Evolutionary conservation across 1,140 invertebrate genomes (phyloP), one percentile per base, ranked within the genome.

Genomic region (Cotesia glomerata): DNA sequence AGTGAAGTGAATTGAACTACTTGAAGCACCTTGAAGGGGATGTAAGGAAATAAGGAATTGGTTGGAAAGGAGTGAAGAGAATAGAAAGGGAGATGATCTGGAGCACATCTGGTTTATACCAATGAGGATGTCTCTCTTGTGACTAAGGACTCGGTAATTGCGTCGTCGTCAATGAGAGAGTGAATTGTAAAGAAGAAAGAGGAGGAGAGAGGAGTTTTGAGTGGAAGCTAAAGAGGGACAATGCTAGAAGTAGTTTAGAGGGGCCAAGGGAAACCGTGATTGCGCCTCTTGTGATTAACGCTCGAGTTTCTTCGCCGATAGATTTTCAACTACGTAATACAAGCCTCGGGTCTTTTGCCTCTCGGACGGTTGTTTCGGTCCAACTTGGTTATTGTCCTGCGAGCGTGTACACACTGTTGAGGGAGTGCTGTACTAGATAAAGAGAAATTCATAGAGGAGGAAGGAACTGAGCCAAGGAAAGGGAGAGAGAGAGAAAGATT

Each of bases 81-180:
- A 58, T 13, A 69, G 65, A 52, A 54, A 14, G 65, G 69, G 74
- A 59, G 58, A 45, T 45, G 8, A 45, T 45, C 59, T 18, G 66
- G 63, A 61, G 54, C 70, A 59, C 70, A 72, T 63, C 62, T 72
- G 70, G 70, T 65, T 59, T 51, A 72, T 72, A 65, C 62, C 70
- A 72, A 72, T 66, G 63, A 45, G 62, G 64, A 65, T 65, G 52
- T 66, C 62, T 72, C 59, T 66, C 49, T 49, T 56, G 70, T 66
- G 70, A 72, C 49, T 34, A 71, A 58, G 52, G 9, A 39, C 67
- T 59, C 14, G 52, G 70, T 72, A 72, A 72, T 72, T 72, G 51
- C 70, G 34, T 66, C 52, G 64, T 56, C 36, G 59, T 72, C 70
- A 35, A 72, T 72, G 59, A 58, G 49, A 54, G 35, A 54, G n/a